phyloP scores from a whole-genome alignment of 2,797 vertebrate species.

The Setipinna tenuifilis region DNA sequence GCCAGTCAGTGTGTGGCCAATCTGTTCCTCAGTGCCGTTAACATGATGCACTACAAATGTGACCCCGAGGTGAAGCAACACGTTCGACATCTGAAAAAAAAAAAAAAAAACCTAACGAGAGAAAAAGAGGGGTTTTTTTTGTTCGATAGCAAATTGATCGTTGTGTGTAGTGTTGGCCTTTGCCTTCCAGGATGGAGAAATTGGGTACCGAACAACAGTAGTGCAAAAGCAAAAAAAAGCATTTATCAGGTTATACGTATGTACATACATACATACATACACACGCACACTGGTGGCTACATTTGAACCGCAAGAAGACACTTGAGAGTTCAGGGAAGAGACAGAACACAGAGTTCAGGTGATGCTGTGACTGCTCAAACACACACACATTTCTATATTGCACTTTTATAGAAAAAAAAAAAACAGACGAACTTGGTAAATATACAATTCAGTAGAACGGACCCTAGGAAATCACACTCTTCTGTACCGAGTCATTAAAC shows the following conservation, averaged over 20 bases:
- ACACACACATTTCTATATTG: constrained; percentile 54
- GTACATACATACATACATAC: not conserved
- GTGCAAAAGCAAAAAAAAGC: constrained; percentile 50
- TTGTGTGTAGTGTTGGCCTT: not conserved
- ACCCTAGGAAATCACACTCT: not conserved
- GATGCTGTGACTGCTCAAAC: constrained; percentile 36
- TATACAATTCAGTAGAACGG: constrained; percentile 10
- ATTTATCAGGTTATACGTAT: constrained; percentile 45
- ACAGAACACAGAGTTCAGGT: constrained; percentile 41
- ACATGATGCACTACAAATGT: not conserved
- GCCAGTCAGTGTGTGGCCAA: not conserved
- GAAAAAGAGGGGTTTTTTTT: not conserved
- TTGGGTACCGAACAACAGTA: constrained; percentile 28
- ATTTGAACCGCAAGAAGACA: constrained; percentile 59
- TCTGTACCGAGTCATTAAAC: not conserved
- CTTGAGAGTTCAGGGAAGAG: constrained; percentile 45
- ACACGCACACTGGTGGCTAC: constrained; percentile 53
- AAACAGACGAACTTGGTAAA: constrained; percentile 37
- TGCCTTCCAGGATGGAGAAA: not conserved
- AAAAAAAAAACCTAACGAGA: not conserved
- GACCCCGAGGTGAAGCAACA: not conserved
- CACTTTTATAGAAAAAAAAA: constrained; percentile 54
- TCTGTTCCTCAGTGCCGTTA: not conserved
- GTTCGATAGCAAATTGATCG: not conserved
- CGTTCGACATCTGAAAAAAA: constrained; percentile 5